phyloP scores from a whole-genome alignment of 2,797 vertebrate species.

The Arremon aurantiirostris region DNA sequence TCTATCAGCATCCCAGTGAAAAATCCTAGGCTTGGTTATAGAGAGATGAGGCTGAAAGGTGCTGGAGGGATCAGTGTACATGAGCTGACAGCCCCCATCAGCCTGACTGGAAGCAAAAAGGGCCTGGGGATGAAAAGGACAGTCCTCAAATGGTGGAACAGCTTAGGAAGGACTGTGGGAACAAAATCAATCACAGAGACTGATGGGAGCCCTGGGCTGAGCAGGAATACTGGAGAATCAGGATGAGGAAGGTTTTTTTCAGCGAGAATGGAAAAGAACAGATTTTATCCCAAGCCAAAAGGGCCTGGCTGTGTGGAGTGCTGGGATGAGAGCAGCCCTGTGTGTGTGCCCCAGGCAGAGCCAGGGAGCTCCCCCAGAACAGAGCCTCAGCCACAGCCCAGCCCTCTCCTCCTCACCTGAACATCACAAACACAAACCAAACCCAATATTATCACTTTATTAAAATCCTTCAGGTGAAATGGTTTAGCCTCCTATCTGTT shows the following conservation, averaged over 20 bases:
- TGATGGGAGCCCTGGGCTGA: not conserved
- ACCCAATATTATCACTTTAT: not conserved
- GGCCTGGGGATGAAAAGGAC: not conserved
- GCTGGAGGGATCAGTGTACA: not conserved
- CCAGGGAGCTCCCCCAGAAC: not conserved
- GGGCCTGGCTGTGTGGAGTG: not conserved
- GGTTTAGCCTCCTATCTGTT: not conserved
- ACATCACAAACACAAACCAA: not conserved
- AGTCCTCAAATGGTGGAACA: not conserved
- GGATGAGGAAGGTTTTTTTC: not conserved
- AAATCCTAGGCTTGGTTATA: not conserved
- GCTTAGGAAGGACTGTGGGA: not conserved
- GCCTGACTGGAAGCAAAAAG: not conserved
- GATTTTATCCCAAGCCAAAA: not conserved
- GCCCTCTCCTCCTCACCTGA: not conserved
- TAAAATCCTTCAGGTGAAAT: not conserved
- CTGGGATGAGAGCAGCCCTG: fast-evolving
- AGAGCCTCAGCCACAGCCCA: not conserved
- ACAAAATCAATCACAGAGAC: not conserved
- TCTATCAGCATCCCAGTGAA: not conserved
- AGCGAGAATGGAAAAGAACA: fast-evolving
- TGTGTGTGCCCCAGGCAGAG: not conserved
- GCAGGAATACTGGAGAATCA: not conserved
- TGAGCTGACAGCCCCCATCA: not conserved
- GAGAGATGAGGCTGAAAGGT: not conserved